Evolutionary conservation across 2,888 invertebrate genomes (phyloP), one percentile per base, ranked within the genome.

Genomic region (Agrotis ipsilon): DNA sequence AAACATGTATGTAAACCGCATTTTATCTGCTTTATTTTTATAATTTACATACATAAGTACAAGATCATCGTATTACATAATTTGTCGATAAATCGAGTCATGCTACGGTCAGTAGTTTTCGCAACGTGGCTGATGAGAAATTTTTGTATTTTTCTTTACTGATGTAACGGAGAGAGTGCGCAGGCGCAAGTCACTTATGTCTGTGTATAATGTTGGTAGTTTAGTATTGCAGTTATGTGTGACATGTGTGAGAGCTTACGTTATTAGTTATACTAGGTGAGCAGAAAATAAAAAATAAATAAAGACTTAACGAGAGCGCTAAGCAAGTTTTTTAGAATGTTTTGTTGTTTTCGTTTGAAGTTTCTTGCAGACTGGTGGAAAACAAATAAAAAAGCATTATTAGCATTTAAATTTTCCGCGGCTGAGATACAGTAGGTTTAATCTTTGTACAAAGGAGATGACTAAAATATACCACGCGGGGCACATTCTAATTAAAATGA

Each of bases 141-240:
- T 83, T 78, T 84, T 85, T 70, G 68, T 82, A 78, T 69, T 84
- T 84, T 84, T 78, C 72, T 80, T 78, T 59, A 81, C 85, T 87
- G 84, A 80, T 87, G 83, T 88, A 88, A 87, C 68, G 72, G 86
- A 84, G 88, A 88, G 88, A 89, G 88, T 61, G 84, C 46, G 48
- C 57, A 54, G 48, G 45, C 73, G 51, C 57, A 54, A 48, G 45
- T 52, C 62, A 59, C 63, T 68, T 62, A 72, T 60, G 65, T 49
- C 60, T 61, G 71, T 61, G 71, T 43, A 64, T 52, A 63, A 72
- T 58, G 66, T 49, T 64, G 48, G 39, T 18, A 51, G 72, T 67
- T 76, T 59, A 59, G 45, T 59, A 32, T 54, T 52, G 52, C 52
- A 45, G 58, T 68, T 60, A 62, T 72, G 45, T 72, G 72, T 32